Evolutionary conservation across 2,797 vertebrate species (phyloP).

Genomic region (Melanotaenia maccullochi): DNA sequence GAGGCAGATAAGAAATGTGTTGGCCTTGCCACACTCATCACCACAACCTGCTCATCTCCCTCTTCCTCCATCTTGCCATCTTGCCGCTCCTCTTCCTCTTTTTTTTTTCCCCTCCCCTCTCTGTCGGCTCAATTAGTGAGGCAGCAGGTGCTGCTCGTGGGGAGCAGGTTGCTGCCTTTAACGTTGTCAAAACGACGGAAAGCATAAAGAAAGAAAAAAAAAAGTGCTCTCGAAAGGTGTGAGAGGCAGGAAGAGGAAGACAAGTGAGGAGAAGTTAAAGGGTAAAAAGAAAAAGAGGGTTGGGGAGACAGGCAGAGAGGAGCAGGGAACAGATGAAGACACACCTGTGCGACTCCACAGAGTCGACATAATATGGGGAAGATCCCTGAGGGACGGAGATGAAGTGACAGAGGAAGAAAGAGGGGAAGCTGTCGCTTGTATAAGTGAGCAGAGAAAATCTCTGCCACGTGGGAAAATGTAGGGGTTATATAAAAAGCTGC

Average conservation of each 20-base stretch:
- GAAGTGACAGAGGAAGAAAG: slow-evolving; percentile 32
- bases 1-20: slow-evolving; percentile 49
- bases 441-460: slow-evolving; percentile 1
- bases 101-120: slow-evolving; percentile 14
- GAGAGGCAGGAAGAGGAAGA: slow-evolving; percentile 36
- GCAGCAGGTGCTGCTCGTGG: slow-evolving; percentile 75
- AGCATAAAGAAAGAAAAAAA: slow-evolving; percentile 30
- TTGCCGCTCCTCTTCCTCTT: slow-evolving; percentile 28
- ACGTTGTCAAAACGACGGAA: slow-evolving; percentile 70
- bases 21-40: slow-evolving; percentile 56
- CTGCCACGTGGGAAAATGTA: neutral
- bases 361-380: slow-evolving; percentile 27
- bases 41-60: slow-evolving; percentile 59
- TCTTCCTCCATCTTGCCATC: slow-evolving; percentile 31
- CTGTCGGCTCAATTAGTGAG: slow-evolving; percentile 68
- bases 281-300: slow-evolving; percentile 21
- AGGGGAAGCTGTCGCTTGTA: neutral
- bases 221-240: slow-evolving; percentile 13
- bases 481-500: neutral
- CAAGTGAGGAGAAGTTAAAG: slow-evolving; percentile 41
- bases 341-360: slow-evolving; percentile 59
- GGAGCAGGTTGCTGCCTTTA: slow-evolving; percentile 74
- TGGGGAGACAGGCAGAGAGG: neutral
- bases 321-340: slow-evolving; percentile 69
- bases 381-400: slow-evolving; percentile 33